Evolutionary conservation across 2,113 vertebrate species (phyloP), one percentile per base, ranked within the genome.

Genomic region (Donacobius atricapilla): DNA sequence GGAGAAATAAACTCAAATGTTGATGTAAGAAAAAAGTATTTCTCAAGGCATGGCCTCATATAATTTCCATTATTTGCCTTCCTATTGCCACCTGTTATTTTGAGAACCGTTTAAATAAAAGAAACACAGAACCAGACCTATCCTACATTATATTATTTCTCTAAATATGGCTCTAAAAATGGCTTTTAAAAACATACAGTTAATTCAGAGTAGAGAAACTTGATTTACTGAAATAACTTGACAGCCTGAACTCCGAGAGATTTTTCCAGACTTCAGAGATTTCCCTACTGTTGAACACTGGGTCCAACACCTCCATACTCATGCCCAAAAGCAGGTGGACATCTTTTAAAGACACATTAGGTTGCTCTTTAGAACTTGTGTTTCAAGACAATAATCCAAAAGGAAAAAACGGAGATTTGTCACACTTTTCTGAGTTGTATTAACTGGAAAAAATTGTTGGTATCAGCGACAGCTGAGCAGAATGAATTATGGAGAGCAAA

Each of bases 1-100:
- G 27, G 31, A 95, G 85, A 95, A 96, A 94, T 82, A 96, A 93
- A 93, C 42, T 70, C 63, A 30, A 35, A 33, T 54, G 71, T 64
- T 88, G 66, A 87, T 24, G 15, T 33, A 92, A 86, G 77, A 63
- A 85, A 57, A 37, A 82, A 76, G 35, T 79, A 48, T 86, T 92
- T 88, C 63, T 89, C 50, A 69, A 70, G 66, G 33, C 19, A 20
- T 3, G 5, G 75, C 31, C 44, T 94, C 39, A 23, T 72, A 79
- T 83, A 19, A 69, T n/a, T 93, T 30, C 66, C 54, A 31, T 79
- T 87, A 65, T 90, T 90, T 79, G 45, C 70, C 37, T 64, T 82
- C 70, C 39, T 83, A 39, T 73, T 79, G 47, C 35, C 48, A 88
- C 79, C 90, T 94, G 56, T 72, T 89, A 79, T 79, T 96, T 75